Conservation (phyloP, 2,888 invertebrate species). For the Noctua janthina region DNA sequence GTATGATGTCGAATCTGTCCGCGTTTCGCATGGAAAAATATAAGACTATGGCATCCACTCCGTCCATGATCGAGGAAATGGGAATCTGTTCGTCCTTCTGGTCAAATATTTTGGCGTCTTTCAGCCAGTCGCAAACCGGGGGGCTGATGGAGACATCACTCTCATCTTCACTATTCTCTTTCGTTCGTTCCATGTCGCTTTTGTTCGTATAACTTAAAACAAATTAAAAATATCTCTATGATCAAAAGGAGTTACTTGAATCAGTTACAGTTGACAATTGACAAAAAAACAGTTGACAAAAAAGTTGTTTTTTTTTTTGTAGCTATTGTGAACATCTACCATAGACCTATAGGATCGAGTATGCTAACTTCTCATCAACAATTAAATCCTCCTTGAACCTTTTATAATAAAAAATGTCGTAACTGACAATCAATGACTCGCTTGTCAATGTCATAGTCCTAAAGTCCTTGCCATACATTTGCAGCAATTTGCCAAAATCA, state of each 20-base stretch:
- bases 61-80: conserved; percentile 73
- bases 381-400: background rate
- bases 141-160: background rate
- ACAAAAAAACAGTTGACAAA: too few species aligned
- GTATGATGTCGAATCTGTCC: conserved; percentile 78
- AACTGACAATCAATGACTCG: background rate
- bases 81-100: conserved; percentile 73
- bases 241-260: background rate
- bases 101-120: conserved; percentile 75
- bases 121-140: conserved; percentile 74
- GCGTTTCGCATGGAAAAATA: conserved; percentile 78
- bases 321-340: background rate
- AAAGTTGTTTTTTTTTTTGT: background rate
- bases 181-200: conserved; percentile 6
- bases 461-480: background rate
- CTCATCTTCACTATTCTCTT: background rate
- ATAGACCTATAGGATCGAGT: background rate
- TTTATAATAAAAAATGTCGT: background rate
- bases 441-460: background rate
- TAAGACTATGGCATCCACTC: conserved; percentile 78
- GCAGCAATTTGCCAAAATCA: background rate
- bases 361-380: background rate
- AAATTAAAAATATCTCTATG: background rate
- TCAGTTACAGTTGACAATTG: conserved; percentile 3
- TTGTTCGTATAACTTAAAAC: background rate